Conservation (phyloP, 2,797 vertebrate species). For the Sebastes hubbsi region DNA sequence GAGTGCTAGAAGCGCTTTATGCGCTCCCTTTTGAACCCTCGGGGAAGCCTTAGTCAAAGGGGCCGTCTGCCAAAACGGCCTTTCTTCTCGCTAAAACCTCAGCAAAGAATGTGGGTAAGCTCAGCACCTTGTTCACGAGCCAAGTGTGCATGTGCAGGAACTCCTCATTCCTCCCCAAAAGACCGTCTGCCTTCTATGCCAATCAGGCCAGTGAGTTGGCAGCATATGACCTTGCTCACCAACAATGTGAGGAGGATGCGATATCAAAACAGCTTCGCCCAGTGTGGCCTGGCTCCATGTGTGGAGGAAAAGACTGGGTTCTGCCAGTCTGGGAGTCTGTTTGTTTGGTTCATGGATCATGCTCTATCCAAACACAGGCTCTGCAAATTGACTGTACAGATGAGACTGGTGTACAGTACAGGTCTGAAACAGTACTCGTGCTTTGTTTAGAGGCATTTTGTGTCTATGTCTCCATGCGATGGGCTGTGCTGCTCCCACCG, state of each 20-base stretch:
- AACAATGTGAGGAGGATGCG: constrained; percentile 63
- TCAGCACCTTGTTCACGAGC: constrained; percentile 63
- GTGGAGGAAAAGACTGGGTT: constrained; percentile 20
- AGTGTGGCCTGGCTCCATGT: constrained; percentile 39
- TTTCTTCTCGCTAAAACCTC: constrained; percentile 70
- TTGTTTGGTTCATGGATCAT: constrained; percentile 48
- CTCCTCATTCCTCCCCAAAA: constrained; percentile 62
- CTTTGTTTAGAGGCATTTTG: constrained; percentile 2
- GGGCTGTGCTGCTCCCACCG: background rate
- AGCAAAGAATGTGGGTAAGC: constrained; percentile 68
- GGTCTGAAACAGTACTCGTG: constrained; percentile 3
- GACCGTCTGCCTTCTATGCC: constrained; percentile 55
- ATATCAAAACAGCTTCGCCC: constrained; percentile 52
- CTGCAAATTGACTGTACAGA: constrained; percentile 39
- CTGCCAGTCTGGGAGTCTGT: constrained; percentile 35
- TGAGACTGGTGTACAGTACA: constrained; percentile 9
- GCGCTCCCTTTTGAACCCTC: constrained; percentile 70
- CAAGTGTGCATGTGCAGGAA: constrained; percentile 72
- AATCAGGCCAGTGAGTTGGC: constrained; percentile 72
- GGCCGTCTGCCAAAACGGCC: constrained; percentile 66
- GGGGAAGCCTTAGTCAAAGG: constrained; percentile 62
- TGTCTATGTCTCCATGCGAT: background rate
- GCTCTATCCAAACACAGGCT: constrained; percentile 42
- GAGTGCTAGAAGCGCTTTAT: constrained; percentile 69
- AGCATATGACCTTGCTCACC: constrained; percentile 65